Base-by-base conservation (phyloP, 2,888 invertebrate genomes). In the Abscondita cerata region DNA sequence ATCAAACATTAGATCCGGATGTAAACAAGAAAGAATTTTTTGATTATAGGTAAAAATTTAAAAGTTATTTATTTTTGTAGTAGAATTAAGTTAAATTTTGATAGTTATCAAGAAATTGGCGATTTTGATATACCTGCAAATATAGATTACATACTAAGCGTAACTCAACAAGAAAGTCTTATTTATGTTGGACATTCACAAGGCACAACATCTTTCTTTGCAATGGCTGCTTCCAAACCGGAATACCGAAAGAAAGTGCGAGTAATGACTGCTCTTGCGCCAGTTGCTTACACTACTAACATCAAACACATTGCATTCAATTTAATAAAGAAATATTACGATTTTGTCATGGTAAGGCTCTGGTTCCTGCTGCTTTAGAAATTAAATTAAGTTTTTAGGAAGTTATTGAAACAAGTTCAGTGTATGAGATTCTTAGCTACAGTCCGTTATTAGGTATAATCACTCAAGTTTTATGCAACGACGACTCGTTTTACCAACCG, bases 21-120 rank as follows among this genome's bases (percentile, higher is more conserved):
- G 65, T 71, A 18, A 63, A 73, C 8, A 68, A 68, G 1, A 76
- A 80, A 1, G 69, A 75, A 12, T 83, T 75, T 70, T 83, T 82
- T 81, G 60, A 72, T 31, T 82, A 80, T 71, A 78, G 79, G 78
- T 80, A 69, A 53, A 68, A 25, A 44, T 8, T n/a, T n/a, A n/a
- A n/a, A n/a, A n/a, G n/a, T n/a, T n/a, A n/a, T n/a, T n/a, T n/a
- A n/a, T n/a, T n/a, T n/a, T n/a, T n/a, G n/a, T n/a, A n/a, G n/a
- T n/a, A n/a, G n/a, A n/a, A n/a, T n/a, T n/a, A n/a, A n/a, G n/a
- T n/a, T n/a, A n/a, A n/a, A n/a, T n/a, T n/a, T n/a, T n/a, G n/a
- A n/a, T n/a, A 90, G 90, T 69, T 93, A 88, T 87, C 88, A 92
- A 75, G 89, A 93, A 73, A 90, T 92, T 77, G 92, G 90, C 0